Evolutionary conservation across 2,888 invertebrate species (phyloP), one percentile per base, ranked within the genome.

Genomic region (Halictus quadricinctus): DNA sequence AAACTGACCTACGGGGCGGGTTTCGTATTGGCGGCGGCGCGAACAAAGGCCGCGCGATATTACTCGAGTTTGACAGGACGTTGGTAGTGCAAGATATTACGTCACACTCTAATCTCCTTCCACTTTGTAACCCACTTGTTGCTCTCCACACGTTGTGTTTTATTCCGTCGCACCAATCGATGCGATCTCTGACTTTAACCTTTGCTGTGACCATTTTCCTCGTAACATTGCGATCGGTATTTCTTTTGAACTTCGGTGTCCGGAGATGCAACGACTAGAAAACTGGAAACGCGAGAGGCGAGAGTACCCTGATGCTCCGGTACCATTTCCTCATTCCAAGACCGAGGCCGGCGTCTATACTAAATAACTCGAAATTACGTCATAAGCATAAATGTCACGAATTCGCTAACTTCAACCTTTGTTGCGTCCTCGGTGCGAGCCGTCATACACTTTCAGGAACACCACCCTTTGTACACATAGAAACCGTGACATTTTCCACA

Each of bases 401-500:
- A 84, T 84, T 84, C 79, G 79, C 84, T 48, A 72, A 79, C 79
- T 64, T 75, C 75, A 72, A 79, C 84, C 84, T 84, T 79, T 84
- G 79, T 83, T 79, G 60, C 73, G 48, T 77, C 21, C 83, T 60
- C 66, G 29, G 76, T 58, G 79, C 74, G 69, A 84, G 77, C 69
- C 75, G 72, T 83, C 83, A 83, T 84, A 84, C 21, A 64, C 75
- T 75, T 84, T 76, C 79, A 75, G 84, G 64, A 83, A 76, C 84
- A 25, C 76, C 83, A 79, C 84, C 84, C 79, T 83, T 76, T 79
- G 66, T 72, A 70, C 50, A 78, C 72, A 74, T 74, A 78, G 18
- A 75, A 83, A 83, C 78, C 79, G 84, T 84, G 84, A 84, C 84
- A 84, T 84, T 84, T 84, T n/a, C 72, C n/a, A 3, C 72, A 10